Evolutionary conservation across 2,888 invertebrate genomes (phyloP).

Genomic region (Phortica okadai): DNA sequence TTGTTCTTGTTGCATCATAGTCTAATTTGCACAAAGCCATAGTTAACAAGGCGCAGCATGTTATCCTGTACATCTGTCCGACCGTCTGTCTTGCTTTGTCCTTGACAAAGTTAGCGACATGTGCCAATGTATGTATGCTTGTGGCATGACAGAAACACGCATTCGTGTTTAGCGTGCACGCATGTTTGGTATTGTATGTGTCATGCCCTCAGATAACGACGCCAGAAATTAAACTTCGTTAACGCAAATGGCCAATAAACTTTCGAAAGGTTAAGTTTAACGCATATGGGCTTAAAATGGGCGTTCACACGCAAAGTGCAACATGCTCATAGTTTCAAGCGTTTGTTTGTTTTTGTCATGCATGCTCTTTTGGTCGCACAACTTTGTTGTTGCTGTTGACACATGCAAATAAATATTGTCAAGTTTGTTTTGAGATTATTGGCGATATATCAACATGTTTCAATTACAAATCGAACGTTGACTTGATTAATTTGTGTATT

Average conservation of each 20-base stretch:
- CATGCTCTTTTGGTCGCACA: neutral
- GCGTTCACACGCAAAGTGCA: constrained; percentile 15
- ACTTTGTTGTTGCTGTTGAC: neutral
- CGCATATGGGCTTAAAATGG: neutral
- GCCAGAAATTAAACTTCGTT: neutral
- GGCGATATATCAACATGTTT: constrained; percentile 12
- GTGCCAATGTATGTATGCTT: neutral
- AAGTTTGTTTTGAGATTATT: neutral
- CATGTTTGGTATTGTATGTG: neutral
- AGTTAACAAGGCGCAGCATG: constrained; percentile 29
- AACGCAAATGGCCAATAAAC: constrained; percentile 12
- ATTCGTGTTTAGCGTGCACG: neutral
- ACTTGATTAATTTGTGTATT: neutral
- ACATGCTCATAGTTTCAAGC: neutral
- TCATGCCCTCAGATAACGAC: constrained; percentile 3
- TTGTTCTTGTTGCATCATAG: neutral
- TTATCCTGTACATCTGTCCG: constrained; percentile 8
- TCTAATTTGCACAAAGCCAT: neutral
- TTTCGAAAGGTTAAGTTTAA: constrained; percentile 18
- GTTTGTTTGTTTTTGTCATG: no score
- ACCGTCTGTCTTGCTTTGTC: neutral
- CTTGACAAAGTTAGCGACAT: constrained; percentile 8
- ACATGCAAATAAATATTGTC: neutral
- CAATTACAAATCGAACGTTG: constrained; percentile 1
- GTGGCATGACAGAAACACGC: neutral